These are phyloP conservation scores for Drosophila koepferae DNA, from an alignment of 2,888 invertebrate species.

Conservation along the genomic window DNA sequence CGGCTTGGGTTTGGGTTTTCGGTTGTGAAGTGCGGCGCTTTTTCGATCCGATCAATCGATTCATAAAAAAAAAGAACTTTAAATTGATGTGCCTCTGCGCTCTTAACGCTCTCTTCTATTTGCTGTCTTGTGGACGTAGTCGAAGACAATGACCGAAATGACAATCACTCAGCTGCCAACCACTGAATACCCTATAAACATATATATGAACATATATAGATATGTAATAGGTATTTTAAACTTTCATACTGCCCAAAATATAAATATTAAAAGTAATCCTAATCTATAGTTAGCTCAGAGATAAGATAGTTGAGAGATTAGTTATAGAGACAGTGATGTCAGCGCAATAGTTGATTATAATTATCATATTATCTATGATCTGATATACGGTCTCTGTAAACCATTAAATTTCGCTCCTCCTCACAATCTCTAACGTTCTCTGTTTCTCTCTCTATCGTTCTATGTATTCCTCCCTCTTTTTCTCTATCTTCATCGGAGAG, in stretches of 20 bases:
- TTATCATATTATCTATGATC: neutral
- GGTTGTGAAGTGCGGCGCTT: slow-evolving; percentile 53
- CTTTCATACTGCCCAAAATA: too few relatives aligned
- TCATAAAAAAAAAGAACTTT: slow-evolving; percentile 58
- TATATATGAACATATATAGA: neutral
- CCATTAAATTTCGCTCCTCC: too few relatives aligned
- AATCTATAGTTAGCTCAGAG: neutral
- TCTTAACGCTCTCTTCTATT: slow-evolving; percentile 17
- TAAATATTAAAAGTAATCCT: neutral
- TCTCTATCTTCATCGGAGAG: neutral
- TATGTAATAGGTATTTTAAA: too few relatives aligned
- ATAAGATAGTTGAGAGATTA: neutral
- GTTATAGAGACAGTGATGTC: neutral
- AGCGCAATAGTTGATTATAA: neutral
- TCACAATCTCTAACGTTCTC: too few relatives aligned
- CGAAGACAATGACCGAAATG: neutral
- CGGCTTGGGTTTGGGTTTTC: neutral
- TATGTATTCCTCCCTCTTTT: neutral
- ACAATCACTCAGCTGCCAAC: neutral
- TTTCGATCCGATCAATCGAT: slow-evolving; percentile 50
- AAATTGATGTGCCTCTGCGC: slow-evolving; percentile 59
- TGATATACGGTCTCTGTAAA: neutral
- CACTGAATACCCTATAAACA: neutral
- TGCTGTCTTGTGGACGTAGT: slow-evolving; percentile 25
- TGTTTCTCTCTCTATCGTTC: neutral